Evolutionary conservation across 2,888 invertebrate species (phyloP).

Genomic region (Agonopterix heracliana): DNA sequence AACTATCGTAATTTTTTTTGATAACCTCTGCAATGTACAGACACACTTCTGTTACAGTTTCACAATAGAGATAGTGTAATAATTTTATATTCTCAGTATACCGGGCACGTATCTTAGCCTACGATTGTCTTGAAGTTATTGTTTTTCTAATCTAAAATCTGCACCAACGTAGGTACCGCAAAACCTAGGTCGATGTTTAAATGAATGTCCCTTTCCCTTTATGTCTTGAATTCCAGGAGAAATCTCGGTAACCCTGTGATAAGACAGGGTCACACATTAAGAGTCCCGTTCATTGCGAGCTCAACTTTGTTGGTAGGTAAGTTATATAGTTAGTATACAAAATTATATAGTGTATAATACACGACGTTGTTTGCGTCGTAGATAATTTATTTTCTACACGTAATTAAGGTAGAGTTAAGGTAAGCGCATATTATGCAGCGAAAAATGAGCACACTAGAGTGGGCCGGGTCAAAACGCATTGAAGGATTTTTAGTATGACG

Average conservation of each 20-base stretch:
- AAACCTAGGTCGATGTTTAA: background rate
- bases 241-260: constrained; percentile 7
- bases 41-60: too few species aligned
- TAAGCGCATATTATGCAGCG: too few species aligned
- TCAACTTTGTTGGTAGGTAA: constrained; percentile 11
- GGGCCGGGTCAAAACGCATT: too few species aligned
- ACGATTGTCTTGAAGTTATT: background rate
- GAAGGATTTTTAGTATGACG: too few species aligned
- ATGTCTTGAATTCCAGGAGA: background rate
- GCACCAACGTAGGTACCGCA: background rate
- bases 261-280: constrained; percentile 10
- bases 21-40: too few species aligned
- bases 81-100: too few species aligned
- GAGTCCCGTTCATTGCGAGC: constrained; percentile 11
- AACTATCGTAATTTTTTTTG: too few species aligned
- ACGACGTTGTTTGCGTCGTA: constrained; percentile 24
- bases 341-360: constrained; percentile 14
- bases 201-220: background rate
- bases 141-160: too few species aligned
- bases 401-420: constrained; percentile 27
- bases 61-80: too few species aligned
- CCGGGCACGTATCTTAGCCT: background rate
- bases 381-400: constrained; percentile 31
- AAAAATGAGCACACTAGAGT: too few species aligned
- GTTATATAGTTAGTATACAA: constrained; percentile 15